Conservation (phyloP, 2,888 invertebrate genomes). For the Chaitophorus viminalis region DNA sequence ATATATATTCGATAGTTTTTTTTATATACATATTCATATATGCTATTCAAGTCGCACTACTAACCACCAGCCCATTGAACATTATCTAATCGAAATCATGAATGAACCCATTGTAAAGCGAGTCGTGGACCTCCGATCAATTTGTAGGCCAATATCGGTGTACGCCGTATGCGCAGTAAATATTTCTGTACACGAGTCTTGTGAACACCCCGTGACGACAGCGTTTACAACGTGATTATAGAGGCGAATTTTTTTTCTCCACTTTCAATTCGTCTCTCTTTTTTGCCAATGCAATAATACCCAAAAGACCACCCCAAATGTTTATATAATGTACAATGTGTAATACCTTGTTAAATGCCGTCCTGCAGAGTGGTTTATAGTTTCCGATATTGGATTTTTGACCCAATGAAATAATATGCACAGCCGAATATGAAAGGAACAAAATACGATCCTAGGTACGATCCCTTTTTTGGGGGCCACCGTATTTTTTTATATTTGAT, state of each 20-base stretch:
- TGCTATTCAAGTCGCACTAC: constrained; percentile 34
- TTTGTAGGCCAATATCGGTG: constrained; percentile 52
- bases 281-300: constrained; percentile 20
- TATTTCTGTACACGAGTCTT: constrained; percentile 29
- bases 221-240: constrained; percentile 49
- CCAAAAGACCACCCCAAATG: constrained; percentile 57
- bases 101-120: constrained; percentile 48
- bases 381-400: constrained; percentile 33
- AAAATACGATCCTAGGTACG: not conserved
- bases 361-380: constrained; percentile 52
- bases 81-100: constrained; percentile 49
- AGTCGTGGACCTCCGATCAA: constrained; percentile 49
- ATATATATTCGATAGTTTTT: no score
- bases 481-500: constrained; percentile 18
- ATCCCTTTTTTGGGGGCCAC: not conserved
- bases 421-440: not conserved
- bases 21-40: not conserved
- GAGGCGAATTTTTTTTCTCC: constrained; percentile 18
- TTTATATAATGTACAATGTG: constrained; percentile 26
- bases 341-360: constrained; percentile 52
- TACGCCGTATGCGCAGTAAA: constrained; percentile 20
- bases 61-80: constrained; percentile 54
- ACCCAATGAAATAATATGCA: constrained; percentile 18
- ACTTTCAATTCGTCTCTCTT: constrained; percentile 29
- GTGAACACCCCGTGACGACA: constrained; percentile 46